Conservation (phyloP, 2,797 vertebrate species). For the Loris lydekkerianus region DNA sequence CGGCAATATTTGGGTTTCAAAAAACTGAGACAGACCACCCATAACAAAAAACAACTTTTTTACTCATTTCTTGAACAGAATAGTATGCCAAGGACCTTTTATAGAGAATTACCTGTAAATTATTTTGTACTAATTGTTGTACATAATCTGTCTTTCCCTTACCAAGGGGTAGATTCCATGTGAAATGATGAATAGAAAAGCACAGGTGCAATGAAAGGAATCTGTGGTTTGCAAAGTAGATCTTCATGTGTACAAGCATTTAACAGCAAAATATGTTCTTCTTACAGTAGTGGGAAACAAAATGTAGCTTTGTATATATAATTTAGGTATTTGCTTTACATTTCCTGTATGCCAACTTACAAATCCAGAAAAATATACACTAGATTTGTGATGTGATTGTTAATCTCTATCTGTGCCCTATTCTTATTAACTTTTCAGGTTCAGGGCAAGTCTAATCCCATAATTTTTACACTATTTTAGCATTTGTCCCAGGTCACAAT, state of each 20-base stretch:
- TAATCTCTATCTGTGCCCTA: background rate
- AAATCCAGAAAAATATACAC: slow-evolving; percentile 14
- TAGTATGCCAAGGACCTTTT: background rate
- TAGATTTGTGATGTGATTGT: background rate
- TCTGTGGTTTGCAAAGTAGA: background rate
- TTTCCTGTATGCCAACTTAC: background rate
- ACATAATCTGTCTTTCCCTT: slow-evolving; percentile 3
- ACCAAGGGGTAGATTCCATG: background rate
- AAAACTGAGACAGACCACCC: background rate
- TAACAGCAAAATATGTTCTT: background rate
- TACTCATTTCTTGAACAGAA: background rate
- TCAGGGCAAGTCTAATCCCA: background rate
- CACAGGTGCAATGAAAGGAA: background rate
- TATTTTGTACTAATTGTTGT: background rate
- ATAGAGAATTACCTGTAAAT: background rate
- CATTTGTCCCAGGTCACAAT: background rate
- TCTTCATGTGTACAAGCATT: background rate
- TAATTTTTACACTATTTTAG: background rate
- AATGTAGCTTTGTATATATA: background rate
- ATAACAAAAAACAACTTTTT: background rate
- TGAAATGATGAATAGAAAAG: background rate
- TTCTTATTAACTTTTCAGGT: background rate
- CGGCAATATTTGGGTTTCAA: background rate
- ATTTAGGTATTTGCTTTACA: background rate
- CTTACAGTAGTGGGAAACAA: background rate